Percentiles rank a stretch among this genome's conserved stretches.
These are phyloP conservation scores for Fragum fragum DNA, from an alignment of 2,888 invertebrate genomes.

Conservation along the genomic window DNA sequence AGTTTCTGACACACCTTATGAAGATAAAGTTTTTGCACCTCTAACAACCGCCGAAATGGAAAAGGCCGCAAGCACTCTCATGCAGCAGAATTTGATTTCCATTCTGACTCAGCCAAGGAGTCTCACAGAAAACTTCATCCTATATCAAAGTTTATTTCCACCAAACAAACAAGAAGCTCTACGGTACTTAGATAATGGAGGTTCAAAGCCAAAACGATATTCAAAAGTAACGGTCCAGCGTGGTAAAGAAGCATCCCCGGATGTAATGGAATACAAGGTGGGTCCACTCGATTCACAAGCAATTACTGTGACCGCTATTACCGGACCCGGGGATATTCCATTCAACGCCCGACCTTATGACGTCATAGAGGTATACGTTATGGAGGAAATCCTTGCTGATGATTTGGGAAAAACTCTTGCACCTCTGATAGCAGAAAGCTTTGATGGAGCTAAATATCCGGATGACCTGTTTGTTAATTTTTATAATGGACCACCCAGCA, in stretches of 20 bases:
- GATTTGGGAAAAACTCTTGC: slow-evolving; percentile 54
- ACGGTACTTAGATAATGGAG: slow-evolving; percentile 60
- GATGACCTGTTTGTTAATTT: slow-evolving; percentile 62
- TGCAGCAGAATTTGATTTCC: slow-evolving; percentile 43
- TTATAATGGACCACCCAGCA: slow-evolving; percentile 63
- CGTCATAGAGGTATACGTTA: slow-evolving; percentile 53
- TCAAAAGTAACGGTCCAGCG: slow-evolving; percentile 68
- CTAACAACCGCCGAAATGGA: slow-evolving; percentile 66
- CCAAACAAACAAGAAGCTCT: slow-evolving; percentile 67
- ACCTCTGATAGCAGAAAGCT: slow-evolving; percentile 66
- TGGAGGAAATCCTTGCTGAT: slow-evolving; percentile 52
- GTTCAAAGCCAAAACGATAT: slow-evolving; percentile 67
- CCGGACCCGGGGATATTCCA: slow-evolving; percentile 62
- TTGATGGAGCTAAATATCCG: slow-evolving; percentile 64
- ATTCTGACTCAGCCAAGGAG: slow-evolving; percentile 41
- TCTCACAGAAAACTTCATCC: slow-evolving; percentile 65
- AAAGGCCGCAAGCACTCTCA: slow-evolving; percentile 46
- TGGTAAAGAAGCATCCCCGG: slow-evolving; percentile 56
- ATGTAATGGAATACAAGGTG: slow-evolving; percentile 74
- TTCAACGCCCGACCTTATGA: slow-evolving; percentile 72
- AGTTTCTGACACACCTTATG: slow-evolving; percentile 44
- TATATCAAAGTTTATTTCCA: slow-evolving; percentile 63
- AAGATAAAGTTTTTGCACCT: slow-evolving; percentile 64
- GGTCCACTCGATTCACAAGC: slow-evolving; percentile 63
- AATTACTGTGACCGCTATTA: slow-evolving; percentile 39